These are phyloP conservation scores for Heliconius hewitsoni DNA, from an alignment of 1,140 invertebrate species.

Conservation along the genomic window DNA sequence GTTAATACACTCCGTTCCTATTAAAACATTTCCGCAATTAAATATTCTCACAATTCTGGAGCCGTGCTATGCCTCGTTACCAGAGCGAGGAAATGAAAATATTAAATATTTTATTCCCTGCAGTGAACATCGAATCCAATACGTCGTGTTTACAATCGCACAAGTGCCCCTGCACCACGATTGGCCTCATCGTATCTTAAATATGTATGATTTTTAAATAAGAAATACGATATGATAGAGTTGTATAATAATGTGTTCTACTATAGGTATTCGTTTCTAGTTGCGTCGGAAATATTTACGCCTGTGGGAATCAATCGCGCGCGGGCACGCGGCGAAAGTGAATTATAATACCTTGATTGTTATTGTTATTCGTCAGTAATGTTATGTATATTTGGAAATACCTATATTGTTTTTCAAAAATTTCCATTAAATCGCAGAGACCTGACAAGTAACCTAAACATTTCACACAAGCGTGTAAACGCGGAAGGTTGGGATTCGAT, in stretches of 20 bases:
- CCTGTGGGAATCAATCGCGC: constrained; percentile 46
- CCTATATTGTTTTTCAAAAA: background rate
- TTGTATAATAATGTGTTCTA: constrained; percentile 13
- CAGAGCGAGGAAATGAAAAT: too few species aligned
- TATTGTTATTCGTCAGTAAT: constrained; percentile 15
- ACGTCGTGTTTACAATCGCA: too few species aligned
- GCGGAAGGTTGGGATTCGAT: too few species aligned
- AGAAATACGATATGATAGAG: background rate
- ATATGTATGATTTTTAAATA: background rate
- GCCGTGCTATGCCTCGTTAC: too few species aligned
- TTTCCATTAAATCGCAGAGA: background rate
- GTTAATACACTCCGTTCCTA: too few species aligned
- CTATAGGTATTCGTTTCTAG: background rate
- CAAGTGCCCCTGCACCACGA: too few species aligned
- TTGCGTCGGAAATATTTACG: constrained; percentile 39
- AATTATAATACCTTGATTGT: constrained; percentile 33
- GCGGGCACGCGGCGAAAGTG: constrained; percentile 41
- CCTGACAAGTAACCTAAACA: background rate
- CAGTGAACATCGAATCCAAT: too few species aligned
- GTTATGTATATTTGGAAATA: background rate
- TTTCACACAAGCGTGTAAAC: background rate
- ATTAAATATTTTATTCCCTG: too few species aligned
- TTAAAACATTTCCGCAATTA: too few species aligned
- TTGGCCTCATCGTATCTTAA: too few species aligned
- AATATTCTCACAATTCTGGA: too few species aligned